Conservation (phyloP, 2,888 invertebrate species). For the Poecilus cupreus region DNA sequence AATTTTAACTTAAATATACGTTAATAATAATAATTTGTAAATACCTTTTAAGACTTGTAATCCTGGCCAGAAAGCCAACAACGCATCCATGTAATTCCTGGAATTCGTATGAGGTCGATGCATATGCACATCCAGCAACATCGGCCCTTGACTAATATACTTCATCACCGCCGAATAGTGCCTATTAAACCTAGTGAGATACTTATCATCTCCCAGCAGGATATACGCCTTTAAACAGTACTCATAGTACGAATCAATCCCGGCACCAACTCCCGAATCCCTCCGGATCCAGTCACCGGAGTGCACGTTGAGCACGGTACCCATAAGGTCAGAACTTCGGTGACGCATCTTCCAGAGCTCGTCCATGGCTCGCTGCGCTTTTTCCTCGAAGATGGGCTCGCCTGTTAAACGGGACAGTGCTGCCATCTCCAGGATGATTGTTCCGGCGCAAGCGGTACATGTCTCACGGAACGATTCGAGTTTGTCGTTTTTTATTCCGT, state of each 20-base stretch:
- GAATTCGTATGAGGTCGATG: constrained; percentile 94
- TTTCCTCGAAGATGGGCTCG: constrained; percentile 93
- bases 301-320: constrained; percentile 97
- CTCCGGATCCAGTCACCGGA: constrained; percentile 98
- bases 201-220: constrained; percentile 93
- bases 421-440: constrained; percentile 98
- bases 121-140: constrained; percentile 94
- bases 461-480: constrained; percentile 89
- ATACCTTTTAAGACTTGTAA: constrained; percentile 81
- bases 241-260: constrained; percentile 99
- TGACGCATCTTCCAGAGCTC: constrained; percentile 96
- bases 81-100: constrained; percentile 97
- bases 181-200: constrained; percentile 93
- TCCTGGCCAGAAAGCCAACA: constrained; percentile 99
- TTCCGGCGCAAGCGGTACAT: constrained; percentile 98
- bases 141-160: constrained; percentile 96
- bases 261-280: constrained; percentile 98
- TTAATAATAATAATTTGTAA: neutral
- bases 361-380: constrained; percentile 97
- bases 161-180: constrained; percentile 98
- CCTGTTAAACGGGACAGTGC: constrained; percentile 95
- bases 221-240: constrained; percentile 98
- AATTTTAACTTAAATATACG: neutral
- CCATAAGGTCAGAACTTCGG: constrained; percentile 93
- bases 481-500: constrained; percentile 86